A percentile compares a stretch with the other conserved stretches of the same genome.
Evolutionary conservation across 2,113 vertebrate species (phyloP).

Genomic region (Mobula hypostoma): DNA sequence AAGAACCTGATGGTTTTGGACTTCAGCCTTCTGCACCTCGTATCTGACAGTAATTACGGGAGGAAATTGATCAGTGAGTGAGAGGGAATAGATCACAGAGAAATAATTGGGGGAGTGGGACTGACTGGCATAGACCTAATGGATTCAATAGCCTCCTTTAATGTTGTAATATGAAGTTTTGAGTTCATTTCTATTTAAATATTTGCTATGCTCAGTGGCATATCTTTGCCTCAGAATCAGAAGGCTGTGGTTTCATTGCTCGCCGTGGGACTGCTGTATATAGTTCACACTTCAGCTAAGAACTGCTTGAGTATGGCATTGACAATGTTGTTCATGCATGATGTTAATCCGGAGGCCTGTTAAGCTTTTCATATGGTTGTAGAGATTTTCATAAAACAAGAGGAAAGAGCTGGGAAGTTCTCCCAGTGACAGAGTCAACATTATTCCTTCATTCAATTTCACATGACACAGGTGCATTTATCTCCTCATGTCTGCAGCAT

Average conservation of each 20-base stretch:
- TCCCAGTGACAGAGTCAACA: neutral
- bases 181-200: neutral
- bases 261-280: neutral
- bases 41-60: no score
- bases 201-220: neutral
- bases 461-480: neutral
- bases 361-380: neutral
- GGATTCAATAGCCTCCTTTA: no score
- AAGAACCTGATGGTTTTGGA: no score
- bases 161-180: no score
- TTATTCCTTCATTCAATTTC: neutral
- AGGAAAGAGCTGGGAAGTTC: neutral
- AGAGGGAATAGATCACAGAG: no score
- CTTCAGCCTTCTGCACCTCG: no score
- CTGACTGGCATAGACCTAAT: no score
- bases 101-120: no score
- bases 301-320: neutral
- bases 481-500: neutral
- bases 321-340: neutral
- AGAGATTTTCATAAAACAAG: neutral
- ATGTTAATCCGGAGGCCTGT: neutral
- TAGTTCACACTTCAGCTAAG: neutral
- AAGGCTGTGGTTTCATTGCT: neutral
- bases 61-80: no score
- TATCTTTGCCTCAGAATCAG: neutral